A percentile compares a stretch with the other conserved stretches of the same genome.
phyloP scores from a whole-genome alignment of 2,888 invertebrate genomes.

The Mantis religiosa region DNA sequence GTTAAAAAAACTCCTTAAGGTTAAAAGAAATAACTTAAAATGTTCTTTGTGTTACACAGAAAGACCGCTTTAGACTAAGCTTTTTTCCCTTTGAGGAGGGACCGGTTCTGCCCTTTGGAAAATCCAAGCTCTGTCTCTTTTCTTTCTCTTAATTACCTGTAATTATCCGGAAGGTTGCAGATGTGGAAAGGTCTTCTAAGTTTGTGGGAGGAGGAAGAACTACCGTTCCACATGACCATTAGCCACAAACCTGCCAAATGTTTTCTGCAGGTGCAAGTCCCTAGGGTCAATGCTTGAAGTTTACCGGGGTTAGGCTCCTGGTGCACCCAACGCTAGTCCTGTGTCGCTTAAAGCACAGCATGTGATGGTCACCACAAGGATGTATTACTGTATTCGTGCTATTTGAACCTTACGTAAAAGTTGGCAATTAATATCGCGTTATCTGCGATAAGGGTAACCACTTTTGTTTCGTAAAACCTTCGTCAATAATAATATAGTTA shows the following conservation, averaged over 20 bases:
- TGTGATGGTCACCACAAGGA: no score
- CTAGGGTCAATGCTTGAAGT: background rate
- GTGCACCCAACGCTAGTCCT: no score
- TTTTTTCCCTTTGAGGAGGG: background rate
- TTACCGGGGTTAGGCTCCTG: background rate
- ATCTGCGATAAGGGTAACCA: no score
- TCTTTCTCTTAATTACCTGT: conserved; percentile 11
- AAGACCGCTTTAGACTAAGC: background rate
- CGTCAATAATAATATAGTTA: no score
- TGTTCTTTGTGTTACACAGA: background rate
- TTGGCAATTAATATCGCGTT: no score
- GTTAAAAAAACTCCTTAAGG: background rate
- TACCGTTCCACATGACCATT: background rate
- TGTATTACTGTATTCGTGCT: no score
- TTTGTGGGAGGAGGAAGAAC: background rate
- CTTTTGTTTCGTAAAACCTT: no score
- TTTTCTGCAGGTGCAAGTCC: background rate
- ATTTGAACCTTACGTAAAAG: no score
- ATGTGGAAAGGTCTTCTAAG: background rate
- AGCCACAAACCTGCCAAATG: background rate
- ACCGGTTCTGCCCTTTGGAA: background rate
- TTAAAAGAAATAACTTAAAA: background rate
- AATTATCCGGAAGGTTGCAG: conserved; percentile 1
- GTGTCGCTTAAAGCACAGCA: no score
- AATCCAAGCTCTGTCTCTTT: background rate